A percentile compares a stretch with the other conserved stretches of the same genome.
phyloP scores from a whole-genome alignment of 2,113 vertebrate species.

The Rhinopomastus cyanomelas region DNA sequence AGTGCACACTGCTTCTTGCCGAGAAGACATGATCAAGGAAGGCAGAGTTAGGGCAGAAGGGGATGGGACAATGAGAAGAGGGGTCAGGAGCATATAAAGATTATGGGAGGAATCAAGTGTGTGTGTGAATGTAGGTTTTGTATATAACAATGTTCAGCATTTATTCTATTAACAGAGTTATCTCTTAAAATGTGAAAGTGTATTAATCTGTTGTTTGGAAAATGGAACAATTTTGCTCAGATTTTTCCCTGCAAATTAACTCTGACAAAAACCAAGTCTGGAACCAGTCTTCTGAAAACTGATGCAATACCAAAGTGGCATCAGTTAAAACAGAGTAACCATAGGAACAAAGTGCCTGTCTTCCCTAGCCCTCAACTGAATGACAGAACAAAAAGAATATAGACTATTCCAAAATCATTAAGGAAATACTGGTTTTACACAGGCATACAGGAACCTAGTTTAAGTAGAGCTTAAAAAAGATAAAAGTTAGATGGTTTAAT shows the following conservation, averaged over 20 bases:
- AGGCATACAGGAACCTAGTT: not conserved
- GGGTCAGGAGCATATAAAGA: not conserved
- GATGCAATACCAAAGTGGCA: not conserved
- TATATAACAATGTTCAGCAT: not conserved
- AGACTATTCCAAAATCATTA: not conserved
- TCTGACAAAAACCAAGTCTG: not conserved
- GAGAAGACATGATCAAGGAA: not conserved
- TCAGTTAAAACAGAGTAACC: not conserved
- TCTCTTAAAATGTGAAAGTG: not conserved
- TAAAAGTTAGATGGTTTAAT: not conserved
- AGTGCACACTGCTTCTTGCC: fast-evolving
- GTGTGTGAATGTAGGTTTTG: not conserved
- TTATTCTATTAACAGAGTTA: not conserved
- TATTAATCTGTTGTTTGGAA: not conserved
- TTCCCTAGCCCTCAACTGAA: not conserved
- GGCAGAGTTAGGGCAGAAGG: not conserved
- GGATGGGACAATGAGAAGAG: not conserved
- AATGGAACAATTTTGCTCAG: not conserved
- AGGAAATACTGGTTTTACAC: constrained; percentile 5
- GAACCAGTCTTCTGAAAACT: not conserved
- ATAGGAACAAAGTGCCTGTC: not conserved
- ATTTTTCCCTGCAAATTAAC: not conserved
- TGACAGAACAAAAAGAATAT: not conserved
- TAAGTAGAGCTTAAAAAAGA: not conserved
- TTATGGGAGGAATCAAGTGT: not conserved